phyloP scores from a whole-genome alignment of 2,888 invertebrate species.

The Digitonthophagus gazella region DNA sequence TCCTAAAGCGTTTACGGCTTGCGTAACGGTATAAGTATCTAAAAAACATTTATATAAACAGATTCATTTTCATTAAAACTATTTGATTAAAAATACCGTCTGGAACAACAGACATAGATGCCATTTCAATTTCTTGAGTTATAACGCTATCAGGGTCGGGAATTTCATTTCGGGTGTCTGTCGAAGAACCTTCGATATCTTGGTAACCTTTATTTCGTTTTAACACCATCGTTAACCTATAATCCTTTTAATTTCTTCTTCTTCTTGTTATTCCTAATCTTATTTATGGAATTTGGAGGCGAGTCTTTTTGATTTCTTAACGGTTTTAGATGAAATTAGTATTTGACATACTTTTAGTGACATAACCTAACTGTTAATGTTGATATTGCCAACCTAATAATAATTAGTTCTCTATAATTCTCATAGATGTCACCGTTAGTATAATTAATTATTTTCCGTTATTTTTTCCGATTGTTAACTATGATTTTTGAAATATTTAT shows the following conservation, averaged over 20 bases:
- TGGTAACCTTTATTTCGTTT: slow-evolving; percentile 62
- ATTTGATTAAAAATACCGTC: slow-evolving; percentile 60
- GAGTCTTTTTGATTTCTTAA: no score
- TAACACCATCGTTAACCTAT: slow-evolving; percentile 47
- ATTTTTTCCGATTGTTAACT: no score
- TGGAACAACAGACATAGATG: slow-evolving; percentile 75
- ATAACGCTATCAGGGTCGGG: slow-evolving; percentile 52
- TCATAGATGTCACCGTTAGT: no score
- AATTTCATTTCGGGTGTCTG: slow-evolving; percentile 46
- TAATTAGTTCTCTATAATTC: no score
- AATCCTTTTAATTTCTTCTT: no score
- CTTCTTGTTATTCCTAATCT: no score
- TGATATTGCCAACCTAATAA: background rate
- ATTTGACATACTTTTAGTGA: slow-evolving; percentile 2
- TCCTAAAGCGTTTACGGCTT: slow-evolving; percentile 82
- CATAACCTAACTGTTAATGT: background rate
- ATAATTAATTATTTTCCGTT: no score
- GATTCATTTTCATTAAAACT: slow-evolving; percentile 9
- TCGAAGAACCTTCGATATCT: slow-evolving; percentile 57
- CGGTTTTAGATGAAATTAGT: slow-evolving; percentile 5
- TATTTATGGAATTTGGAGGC: no score
- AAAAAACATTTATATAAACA: slow-evolving; percentile 39
- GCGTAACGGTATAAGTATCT: slow-evolving; percentile 85
- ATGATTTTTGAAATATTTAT: no score
- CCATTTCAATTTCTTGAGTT: slow-evolving; percentile 72